Evolutionary conservation across 1,140 invertebrate species (phyloP), one percentile per base, ranked within the genome.

Genomic region (Papilio dardanus): DNA sequence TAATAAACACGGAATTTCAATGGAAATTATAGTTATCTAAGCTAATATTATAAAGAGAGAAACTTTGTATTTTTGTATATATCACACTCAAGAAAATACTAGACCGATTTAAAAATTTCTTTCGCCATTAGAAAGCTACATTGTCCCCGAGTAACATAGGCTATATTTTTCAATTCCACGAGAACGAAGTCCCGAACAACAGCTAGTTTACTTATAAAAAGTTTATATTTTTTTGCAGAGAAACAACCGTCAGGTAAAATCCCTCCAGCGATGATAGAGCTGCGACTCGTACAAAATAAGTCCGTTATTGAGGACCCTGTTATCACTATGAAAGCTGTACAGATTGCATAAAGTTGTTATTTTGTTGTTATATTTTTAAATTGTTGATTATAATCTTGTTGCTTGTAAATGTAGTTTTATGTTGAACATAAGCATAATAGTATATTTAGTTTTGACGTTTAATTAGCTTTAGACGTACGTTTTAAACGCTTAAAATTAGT

Each of bases 211-310:
- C 2, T 33, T 33, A 33, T 33, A 33, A 33, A 3, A 33, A 33
- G 75, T 14, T 30, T 66, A 71, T 33, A 19, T 68, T 76, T 77
- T 76, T 30, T 86, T 86, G 7, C 86, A 91, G 87, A 71, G 12
- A 78, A 77, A 12, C 84, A 89, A 31, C 75, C 88, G 0, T 79
- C 79, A 2, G 89, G 87, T 5, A 83, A 84, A 65, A 79, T 92
- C 14, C 81, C 89, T 3, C 78, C 81, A 6, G 77, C 81, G 0
- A 67, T 87, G 0, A 87, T 85, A 54, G 93, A 94, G 67, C 68
- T 94, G 31, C 79, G 90, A 71, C 78, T 94, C 2, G 82, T 94
- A 33, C 93, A 93, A 75, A 94, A 94, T 73, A 94, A 93, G 75
- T 71, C 69, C 2, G 76, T 80, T 4, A 93, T 94, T 50, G 92